Evolutionary conservation across 1,140 invertebrate species (phyloP), one percentile per base, ranked within the genome.

Genomic region (Drosophila rufa): DNA sequence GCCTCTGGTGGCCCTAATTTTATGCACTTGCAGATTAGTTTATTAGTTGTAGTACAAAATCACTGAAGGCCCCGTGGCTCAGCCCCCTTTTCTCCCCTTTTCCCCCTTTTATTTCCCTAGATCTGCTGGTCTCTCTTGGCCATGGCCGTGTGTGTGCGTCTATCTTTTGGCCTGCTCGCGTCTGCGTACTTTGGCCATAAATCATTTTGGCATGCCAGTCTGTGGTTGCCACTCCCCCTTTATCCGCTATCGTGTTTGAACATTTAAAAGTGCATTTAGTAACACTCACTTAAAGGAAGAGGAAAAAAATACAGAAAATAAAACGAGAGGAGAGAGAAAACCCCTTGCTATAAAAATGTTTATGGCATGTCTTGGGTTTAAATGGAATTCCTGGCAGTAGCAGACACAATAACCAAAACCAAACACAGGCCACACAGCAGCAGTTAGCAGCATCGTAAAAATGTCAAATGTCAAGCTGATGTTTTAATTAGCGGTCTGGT

Each of bases 201-300:
- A 91, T 91, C 89, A 91, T 91, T 91, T 91, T 84, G 89, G 70
- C 89, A 75, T 84, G 86, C 85, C 74, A 84, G 80, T 75, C 84
- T 78, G 73, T 71, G 84, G 80, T 76, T 47, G 70, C 71, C 75
- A 78, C 62, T 53, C 48, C 50, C 59, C 45, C 57, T 46, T 68
- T 65, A 56, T 47, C 61, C 64, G 61, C 42, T 66, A 84, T 84
- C 84, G 82, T 89, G 84, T 89, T 89, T 91, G 79, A 91, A 92
- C 89, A 92, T 92, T 91, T 91, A 92, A 91, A 92, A 91, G 89
- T 92, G 90, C 89, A 91, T 91, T 91, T 91, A 91, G 90, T 92
- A 91, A 91, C 90, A 91, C 90, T 90, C 82, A 91, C 85, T 92
- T 92, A 91, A 91, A 79, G 56, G 58, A 67, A 64, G 40, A 71